Evolutionary conservation across 2,888 invertebrate genomes (phyloP).

Genomic region (Cactoblastis cactorum): DNA sequence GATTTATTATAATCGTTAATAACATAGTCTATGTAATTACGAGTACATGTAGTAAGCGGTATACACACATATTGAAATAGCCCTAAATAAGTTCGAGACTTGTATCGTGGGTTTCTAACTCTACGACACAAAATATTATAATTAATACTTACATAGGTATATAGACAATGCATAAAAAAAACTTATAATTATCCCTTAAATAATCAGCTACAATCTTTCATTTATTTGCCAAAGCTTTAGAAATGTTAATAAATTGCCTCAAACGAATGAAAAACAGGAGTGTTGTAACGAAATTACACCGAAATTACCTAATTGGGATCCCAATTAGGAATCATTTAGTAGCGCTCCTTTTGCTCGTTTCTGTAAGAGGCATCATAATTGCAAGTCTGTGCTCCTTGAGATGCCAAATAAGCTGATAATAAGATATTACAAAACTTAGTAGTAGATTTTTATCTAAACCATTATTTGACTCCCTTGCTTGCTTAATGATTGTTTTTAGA

Average conservation of each 20-base stretch:
- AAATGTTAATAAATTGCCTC: not conserved
- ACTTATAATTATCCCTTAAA: not conserved
- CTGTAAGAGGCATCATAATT: slow-evolving; percentile 29
- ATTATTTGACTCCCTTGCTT: not conserved
- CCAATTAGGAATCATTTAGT: slow-evolving; percentile 35
- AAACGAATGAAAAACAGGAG: slow-evolving; percentile 15
- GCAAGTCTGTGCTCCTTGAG: slow-evolving; percentile 29
- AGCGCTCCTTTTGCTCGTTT: slow-evolving; percentile 28
- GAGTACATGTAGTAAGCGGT: not conserved
- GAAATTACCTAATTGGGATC: slow-evolving; percentile 39
- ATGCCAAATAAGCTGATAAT: slow-evolving; percentile 27
- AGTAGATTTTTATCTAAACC: not conserved
- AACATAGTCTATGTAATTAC: not conserved
- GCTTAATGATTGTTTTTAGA: too few species aligned
- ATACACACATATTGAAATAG: not conserved
- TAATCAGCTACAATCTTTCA: not conserved
- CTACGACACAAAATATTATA: too few species aligned
- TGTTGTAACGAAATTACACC: slow-evolving; percentile 31
- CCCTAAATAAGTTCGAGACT: too few species aligned
- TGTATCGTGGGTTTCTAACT: too few species aligned
- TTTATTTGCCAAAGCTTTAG: not conserved
- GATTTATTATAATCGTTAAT: slow-evolving; percentile 3
- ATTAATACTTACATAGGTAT: too few species aligned
- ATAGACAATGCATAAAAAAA: too few species aligned
- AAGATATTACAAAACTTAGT: not conserved